Evolutionary conservation across 1,140 invertebrate genomes (phyloP), one percentile per base, ranked within the genome.

Genomic region (Pentalonia nigronervosa): DNA sequence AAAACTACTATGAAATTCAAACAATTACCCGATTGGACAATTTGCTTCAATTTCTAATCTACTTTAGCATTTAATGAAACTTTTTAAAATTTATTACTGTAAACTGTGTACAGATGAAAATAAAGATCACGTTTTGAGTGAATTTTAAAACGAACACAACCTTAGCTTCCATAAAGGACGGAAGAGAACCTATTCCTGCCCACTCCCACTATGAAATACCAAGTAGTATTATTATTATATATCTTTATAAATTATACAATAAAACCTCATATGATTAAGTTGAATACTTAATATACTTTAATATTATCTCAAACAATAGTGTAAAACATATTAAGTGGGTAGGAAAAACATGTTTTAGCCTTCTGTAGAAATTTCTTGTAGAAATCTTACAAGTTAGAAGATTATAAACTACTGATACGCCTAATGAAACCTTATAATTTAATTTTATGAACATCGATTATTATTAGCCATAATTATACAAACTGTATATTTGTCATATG

Each of bases 351-450:
- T 17, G 14, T n/a, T 76, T 76, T 76, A 76, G 4, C 14, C n/a
- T 20, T n/a, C n/a, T n/a, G n/a, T 76, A 76, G 20, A n/a, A n/a
- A n/a, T n/a, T 30, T 76, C n/a, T 17, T n/a, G 14, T 41, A 41
- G 60, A 76, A 76, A 30, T n/a, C 60, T 76, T 76, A n/a, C 60
- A 76, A 76, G n/a, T 76, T n/a, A 76, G 30, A 76, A 76, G 60
- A 6, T 76, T n/a, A n/a, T 76, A 20, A 76, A n/a, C n/a, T 76
- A 76, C 60, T 17, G 4, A 76, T 67, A 67, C 48, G 8, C 56
- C 60, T 67, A 17, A n/a, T n/a, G 60, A 76, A 76, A 76, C 60
- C 60, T n/a, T 76, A 76, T 17, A 76, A n/a, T 7, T 76, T 76
- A 17, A 17, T n/a, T n/a, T n/a, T 67, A 67, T n/a, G 60, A 53